Evolutionary conservation across 1,140 invertebrate genomes (phyloP).

Genomic region (Limonius californicus): DNA sequence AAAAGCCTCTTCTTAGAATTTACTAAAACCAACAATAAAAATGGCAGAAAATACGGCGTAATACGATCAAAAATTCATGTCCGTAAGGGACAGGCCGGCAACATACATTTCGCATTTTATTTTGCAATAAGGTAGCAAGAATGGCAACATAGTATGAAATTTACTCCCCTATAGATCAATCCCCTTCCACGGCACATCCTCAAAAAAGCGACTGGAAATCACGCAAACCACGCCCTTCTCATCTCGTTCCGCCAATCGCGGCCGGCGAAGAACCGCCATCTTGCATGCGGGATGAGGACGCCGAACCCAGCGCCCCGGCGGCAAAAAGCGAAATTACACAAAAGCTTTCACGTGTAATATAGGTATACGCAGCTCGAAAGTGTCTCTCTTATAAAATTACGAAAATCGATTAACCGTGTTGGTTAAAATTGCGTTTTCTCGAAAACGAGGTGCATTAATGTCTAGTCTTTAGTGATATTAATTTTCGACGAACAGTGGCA

Average conservation of each 20-base stretch:
- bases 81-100: neutral
- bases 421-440: neutral
- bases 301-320: neutral
- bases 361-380: neutral
- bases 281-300: neutral
- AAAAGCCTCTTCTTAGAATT: neutral
- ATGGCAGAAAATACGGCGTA: neutral
- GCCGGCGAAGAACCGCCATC: neutral
- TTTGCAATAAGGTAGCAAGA: neutral
- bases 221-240: neutral
- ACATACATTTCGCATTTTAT: neutral
- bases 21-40: neutral
- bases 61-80: neutral
- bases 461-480: neutral
- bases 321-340: neutral
- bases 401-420: neutral
- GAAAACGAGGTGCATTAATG: neutral
- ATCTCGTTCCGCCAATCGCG: neutral
- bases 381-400: neutral
- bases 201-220: neutral
- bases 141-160: neutral
- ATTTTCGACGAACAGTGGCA: neutral
- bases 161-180: neutral
- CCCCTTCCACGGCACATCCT: neutral
- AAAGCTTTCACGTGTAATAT: slow-evolving; percentile 1